Base-by-base conservation (phyloP, 1,140 invertebrate genomes). In the Druon quercuslanigerum region DNA sequence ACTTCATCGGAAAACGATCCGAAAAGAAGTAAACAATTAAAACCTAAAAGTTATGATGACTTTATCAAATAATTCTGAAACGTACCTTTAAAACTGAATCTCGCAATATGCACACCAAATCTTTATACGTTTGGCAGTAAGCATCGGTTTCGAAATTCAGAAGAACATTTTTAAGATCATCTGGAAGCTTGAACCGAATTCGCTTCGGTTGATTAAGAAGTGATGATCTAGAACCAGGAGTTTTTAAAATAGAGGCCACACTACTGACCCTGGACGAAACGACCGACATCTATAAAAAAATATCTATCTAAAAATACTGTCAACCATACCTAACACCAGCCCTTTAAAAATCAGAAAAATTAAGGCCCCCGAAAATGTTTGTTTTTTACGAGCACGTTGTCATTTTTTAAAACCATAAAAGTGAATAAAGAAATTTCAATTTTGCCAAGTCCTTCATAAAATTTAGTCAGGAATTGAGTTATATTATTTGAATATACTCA, bases 211-310 rank as follows among this genome's bases (percentile, higher is more conserved):
- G 74, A 50, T 78, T 81, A 17, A 84, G 51, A 40, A 90, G 70
- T 50, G 85, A 71, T 0, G 82, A 71, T 74, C 89, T 86, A 13
- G 85, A 74, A 13, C 86, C 86, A 8, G 88, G 84, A 51, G 72
- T 71, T 76, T 90, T 91, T 14, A 92, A 54, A 75, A 92, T 89
- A 14, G 90, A 90, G 7, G 88, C 85, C 12, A 91, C 81, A 73
- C 85, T 88, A n/a, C 82, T 90, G 8, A 86, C 70, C 78, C 86
- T 84, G n/a, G 90, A 88, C 7, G 90, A 91, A 71, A 90, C 78
- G 16, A 91, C 82, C 52, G 90, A 91, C 90, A 91, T 91, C 90
- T 91, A 73, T 72, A 77, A 73, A 66, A n/a, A 79, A 8, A 75
- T 60, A 66, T 75, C 13, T 20, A 57, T 33, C 9, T 46, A 7